These are phyloP conservation scores for Propithecus coquereli DNA, from an alignment of 2,113 vertebrate genomes.

Conservation along the genomic window DNA sequence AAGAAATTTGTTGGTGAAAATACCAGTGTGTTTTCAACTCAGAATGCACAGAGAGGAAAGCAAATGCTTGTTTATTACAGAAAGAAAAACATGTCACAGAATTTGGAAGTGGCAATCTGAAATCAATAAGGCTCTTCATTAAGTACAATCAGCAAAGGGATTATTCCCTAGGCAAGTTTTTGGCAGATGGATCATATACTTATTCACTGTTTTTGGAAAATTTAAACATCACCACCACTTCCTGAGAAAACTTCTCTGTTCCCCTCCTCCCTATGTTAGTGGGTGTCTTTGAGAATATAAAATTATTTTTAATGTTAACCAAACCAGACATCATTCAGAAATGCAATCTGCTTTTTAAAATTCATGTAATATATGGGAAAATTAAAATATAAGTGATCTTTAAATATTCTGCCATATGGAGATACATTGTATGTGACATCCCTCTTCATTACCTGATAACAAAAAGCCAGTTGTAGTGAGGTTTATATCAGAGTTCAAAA, in stretches of 20 bases:
- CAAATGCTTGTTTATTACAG: neutral
- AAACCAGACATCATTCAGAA: neutral
- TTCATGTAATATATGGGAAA: neutral
- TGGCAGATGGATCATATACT: neutral
- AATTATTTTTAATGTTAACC: neutral
- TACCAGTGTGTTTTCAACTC: neutral
- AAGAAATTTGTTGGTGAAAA: neutral
- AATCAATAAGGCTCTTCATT: neutral
- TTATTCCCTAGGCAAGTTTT: neutral
- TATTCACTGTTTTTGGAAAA: neutral
- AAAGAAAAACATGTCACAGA: neutral
- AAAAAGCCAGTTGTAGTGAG: neutral
- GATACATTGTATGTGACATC: neutral
- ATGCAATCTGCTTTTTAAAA: constrained; percentile 9
- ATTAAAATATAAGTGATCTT: constrained; percentile 13
- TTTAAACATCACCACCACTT: neutral
- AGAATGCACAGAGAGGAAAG: neutral
- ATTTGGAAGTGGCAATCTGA: neutral
- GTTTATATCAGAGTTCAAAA: neutral
- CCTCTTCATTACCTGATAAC: neutral
- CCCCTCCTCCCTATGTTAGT: neutral
- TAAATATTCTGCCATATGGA: neutral
- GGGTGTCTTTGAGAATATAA: neutral
- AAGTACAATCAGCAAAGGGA: neutral
- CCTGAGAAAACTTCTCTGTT: neutral